A percentile compares a stretch with the other conserved stretches of the same genome.
Conservation (phyloP, 2,113 vertebrate species). For the Semnornis frantzii region DNA sequence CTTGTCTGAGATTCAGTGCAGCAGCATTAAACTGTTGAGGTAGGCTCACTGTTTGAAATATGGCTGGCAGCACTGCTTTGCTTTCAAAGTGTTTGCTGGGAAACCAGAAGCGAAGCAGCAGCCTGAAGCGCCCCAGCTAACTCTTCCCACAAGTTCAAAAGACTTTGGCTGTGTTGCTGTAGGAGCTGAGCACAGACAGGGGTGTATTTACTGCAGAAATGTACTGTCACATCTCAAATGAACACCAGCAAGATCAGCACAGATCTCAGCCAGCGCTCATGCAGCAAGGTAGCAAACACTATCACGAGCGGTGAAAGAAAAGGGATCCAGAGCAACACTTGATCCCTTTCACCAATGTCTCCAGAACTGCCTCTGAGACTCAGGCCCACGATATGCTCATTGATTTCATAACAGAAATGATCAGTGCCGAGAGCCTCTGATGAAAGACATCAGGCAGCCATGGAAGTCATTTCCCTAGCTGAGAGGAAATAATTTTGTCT, state of each 20-base stretch:
- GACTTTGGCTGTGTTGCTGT: not conserved
- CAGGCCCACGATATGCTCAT: not conserved
- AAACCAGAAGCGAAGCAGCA: not conserved
- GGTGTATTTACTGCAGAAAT: not conserved
- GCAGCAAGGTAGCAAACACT: not conserved
- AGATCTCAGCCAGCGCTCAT: accelerated
- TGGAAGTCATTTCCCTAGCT: not conserved
- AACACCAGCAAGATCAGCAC: not conserved
- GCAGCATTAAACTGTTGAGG: not conserved
- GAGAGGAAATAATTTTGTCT: not conserved
- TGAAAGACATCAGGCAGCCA: not conserved
- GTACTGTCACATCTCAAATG: not conserved
- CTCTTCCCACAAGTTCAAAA: not conserved
- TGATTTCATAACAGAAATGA: not conserved
- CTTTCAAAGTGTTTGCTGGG: not conserved
- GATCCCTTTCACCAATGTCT: not conserved
- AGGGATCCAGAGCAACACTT: not conserved
- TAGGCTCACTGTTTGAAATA: not conserved
- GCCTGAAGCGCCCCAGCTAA: conserved; percentile 5
- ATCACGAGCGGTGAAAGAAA: not conserved
- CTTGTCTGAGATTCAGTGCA: not conserved
- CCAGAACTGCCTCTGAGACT: not conserved
- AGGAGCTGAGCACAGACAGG: not conserved
- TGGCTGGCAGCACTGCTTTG: not conserved
- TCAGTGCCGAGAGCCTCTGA: not conserved